Percentiles rank a stretch among this genome's conserved stretches.
Evolutionary conservation across 2,797 vertebrate genomes (phyloP).

Genomic region (Mormyrus hasselquistii): DNA sequence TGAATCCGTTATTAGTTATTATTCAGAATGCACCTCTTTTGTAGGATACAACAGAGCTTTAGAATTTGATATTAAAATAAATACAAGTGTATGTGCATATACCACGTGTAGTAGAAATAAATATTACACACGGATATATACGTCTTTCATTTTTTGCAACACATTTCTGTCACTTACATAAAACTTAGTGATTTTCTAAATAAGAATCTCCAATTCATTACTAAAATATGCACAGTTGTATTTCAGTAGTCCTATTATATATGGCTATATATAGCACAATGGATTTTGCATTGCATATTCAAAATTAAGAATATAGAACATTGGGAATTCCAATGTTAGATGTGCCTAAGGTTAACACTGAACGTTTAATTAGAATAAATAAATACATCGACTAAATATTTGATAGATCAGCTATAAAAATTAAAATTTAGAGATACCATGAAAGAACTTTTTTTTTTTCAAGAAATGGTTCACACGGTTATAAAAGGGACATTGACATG

Average conservation of each 20-base stretch:
- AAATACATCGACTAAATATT: background rate
- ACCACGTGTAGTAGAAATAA: background rate
- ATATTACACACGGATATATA: background rate
- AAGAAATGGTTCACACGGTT: constrained; percentile 15
- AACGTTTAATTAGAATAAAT: background rate
- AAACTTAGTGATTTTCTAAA: background rate
- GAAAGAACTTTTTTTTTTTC: background rate
- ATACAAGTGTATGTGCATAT: background rate
- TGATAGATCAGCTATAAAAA: background rate
- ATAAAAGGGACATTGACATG: constrained; percentile 71
- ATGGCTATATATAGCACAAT: background rate
- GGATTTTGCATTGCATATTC: background rate
- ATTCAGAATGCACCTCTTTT: background rate
- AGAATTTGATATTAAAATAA: background rate
- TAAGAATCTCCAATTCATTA: background rate
- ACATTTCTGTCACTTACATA: background rate
- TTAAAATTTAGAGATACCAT: background rate
- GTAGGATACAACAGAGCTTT: background rate
- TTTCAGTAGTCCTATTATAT: background rate
- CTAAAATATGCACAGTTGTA: background rate
- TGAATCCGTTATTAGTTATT: background rate
- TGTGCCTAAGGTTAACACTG: background rate
- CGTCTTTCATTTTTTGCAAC: background rate
- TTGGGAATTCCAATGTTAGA: background rate
- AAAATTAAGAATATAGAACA: background rate